These are phyloP conservation scores for Portunus trituberculatus DNA, from an alignment of 1,140 invertebrate species.

Conservation along the genomic window DNA sequence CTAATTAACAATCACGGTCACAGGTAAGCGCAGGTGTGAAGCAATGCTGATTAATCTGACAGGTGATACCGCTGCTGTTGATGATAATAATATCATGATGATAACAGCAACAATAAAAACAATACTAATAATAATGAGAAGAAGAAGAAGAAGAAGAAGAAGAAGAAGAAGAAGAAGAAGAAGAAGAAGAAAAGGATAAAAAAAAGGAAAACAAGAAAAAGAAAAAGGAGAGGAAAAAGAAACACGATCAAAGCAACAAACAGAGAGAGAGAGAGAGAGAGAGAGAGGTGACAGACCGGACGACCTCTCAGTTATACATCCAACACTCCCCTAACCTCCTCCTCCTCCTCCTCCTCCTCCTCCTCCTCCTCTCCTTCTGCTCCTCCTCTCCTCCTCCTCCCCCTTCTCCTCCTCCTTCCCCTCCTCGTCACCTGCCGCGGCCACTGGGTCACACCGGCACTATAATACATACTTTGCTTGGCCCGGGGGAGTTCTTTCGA, in stretches of 20 bases:
- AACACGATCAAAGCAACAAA: not conserved
- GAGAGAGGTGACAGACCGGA: not conserved
- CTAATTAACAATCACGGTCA: not conserved
- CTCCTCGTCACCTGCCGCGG: not conserved
- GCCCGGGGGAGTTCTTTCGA: not conserved
- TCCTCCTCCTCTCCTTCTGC: no score
- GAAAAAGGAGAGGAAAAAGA: no score
- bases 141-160: no score
- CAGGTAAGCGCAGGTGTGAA: not conserved
- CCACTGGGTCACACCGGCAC: not conserved
- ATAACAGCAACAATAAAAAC: no score
- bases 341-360: not conserved
- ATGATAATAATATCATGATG: no score
- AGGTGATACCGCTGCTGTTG: no score
- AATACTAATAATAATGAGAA: not conserved
- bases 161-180: no score
- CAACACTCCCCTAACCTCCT: no score
- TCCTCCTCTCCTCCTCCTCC: not conserved
- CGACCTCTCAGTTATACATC: not conserved
- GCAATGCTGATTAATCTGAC: not conserved
- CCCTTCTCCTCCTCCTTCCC: no score
- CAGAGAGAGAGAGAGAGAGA: not conserved
- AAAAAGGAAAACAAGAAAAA: no score
- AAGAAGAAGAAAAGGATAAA: not conserved
- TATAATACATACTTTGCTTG: not conserved